These are phyloP conservation scores for Verasper variegatus DNA, from an alignment of 2,113 vertebrate genomes.

Conservation along the genomic window DNA sequence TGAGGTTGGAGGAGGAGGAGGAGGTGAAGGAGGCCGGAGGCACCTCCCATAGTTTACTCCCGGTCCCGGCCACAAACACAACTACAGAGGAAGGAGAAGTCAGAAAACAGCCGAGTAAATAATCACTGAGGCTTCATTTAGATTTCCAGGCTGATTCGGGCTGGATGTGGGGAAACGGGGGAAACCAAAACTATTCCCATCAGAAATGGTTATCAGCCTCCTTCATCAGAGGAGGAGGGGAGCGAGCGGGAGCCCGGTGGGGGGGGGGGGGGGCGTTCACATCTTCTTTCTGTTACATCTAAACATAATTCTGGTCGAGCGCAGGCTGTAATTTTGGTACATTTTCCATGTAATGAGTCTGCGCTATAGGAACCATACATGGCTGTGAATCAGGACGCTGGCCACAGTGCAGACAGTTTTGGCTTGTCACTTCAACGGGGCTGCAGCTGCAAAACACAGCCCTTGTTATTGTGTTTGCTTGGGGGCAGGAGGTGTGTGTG, in stretches of 20 bases:
- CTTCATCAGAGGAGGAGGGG: conserved; percentile 24
- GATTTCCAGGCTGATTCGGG: conserved; percentile 6
- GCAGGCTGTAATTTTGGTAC: conserved; percentile 50
- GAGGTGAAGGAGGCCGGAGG: conserved; percentile 57
- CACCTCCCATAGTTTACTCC: conserved; percentile 80
- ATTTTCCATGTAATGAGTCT: conserved; percentile 63
- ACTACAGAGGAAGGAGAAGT: conserved; percentile 47
- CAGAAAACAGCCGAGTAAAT: conserved; percentile 26
- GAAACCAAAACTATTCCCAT: conserved; percentile 4
- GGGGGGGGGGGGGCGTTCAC: conserved; percentile 23
- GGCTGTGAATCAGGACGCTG: conserved; percentile 48
- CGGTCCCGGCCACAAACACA: conserved; percentile 65
- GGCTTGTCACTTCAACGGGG: conserved; percentile 63
- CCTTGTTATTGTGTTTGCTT: conserved; percentile 21
- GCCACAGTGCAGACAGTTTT: conserved; percentile 44
- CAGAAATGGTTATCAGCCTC: conserved; percentile 30
- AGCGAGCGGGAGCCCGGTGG: background rate
- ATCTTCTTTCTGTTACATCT: conserved; percentile 41
- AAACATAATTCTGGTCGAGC: conserved; percentile 50
- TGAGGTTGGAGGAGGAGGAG: conserved; percentile 57
- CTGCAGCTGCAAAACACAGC: conserved; percentile 51
- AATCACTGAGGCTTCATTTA: conserved; percentile 20
- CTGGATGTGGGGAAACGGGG: conserved; percentile 7
- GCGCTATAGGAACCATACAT: conserved; percentile 58
- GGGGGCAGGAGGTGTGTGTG: conserved; percentile 12